Base-by-base conservation (phyloP, 2,888 invertebrate species). In the Leptinotarsa rubiginosa region DNA sequence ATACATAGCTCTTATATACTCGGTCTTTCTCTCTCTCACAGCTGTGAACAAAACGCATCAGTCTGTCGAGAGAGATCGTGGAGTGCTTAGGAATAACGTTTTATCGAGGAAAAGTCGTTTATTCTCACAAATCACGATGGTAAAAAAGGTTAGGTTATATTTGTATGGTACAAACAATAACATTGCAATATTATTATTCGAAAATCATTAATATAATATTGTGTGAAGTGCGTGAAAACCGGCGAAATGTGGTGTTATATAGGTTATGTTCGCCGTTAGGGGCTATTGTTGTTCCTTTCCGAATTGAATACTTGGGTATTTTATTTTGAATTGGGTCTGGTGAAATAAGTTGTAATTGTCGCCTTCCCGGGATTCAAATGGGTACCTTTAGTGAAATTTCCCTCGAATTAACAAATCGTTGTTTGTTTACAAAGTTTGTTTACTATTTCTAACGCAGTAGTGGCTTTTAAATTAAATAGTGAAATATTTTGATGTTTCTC, bases 11-110 rank as follows among this genome's bases (percentile, higher is more conserved):
- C 80, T 79, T 86, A 86, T 86, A 79, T 86, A 85, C 84, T 81
- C 52, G 74, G 75, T 76, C 77, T 78, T 78, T 82, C 81, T 85
- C 85, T 83, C 83, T 84, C 83, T 81, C 84, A 84, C 85, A 85
- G 84, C 87, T 87, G 82, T 89, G 90, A 81, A 89, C 90, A 75
- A 90, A 91, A 90, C 88, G 86, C 87, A 80, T 84, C 87, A 81
- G 88, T 87, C 87, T 90, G 89, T 72, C 81, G 83, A 83, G 84
- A 81, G 85, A 86, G 84, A 85, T 84, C 85, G 86, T 83, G 73
- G 84, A 80, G 85, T 84, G 84, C 83, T 82, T 81, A 81, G 81
- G 82, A 79, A 79, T 80, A 80, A 79, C 81, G 81, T 80, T 80
- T 77, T 76, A 70, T 70, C 69, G 79, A 70, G 78, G 70, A 79